phyloP scores from a whole-genome alignment of 2,113 vertebrate species.

The Tapirus terrestris region DNA sequence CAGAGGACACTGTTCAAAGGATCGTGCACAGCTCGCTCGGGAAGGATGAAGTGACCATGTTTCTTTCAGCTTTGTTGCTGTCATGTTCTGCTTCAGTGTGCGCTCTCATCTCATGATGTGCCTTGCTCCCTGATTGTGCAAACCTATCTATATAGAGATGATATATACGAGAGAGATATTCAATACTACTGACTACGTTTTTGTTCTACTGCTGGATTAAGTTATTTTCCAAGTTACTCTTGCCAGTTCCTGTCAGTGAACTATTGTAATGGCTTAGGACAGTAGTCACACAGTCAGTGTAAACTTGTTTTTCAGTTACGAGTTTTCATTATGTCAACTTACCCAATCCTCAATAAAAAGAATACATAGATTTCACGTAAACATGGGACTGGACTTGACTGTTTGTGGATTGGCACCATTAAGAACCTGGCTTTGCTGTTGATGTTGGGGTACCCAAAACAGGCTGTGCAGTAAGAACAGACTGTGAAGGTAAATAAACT shows the following conservation, averaged over 20 bases:
- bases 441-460: not conserved
- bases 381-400: constrained; percentile 41
- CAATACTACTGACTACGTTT: constrained; percentile 80
- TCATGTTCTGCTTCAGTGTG: constrained; percentile 69
- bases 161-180: constrained; percentile 73
- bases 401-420: constrained; percentile 1
- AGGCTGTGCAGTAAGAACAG: not conserved
- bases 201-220: constrained; percentile 77
- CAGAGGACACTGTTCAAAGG: constrained; percentile 85
- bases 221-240: constrained; percentile 75
- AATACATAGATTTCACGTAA: constrained; percentile 65
- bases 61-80: constrained; percentile 76
- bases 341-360: constrained; percentile 68
- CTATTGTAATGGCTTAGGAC: constrained; percentile 71
- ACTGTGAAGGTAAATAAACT: constrained; percentile 3
- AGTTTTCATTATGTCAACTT: constrained; percentile 69
- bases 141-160: constrained; percentile 61
- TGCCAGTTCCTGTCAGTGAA: constrained; percentile 71
- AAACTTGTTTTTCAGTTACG: constrained; percentile 67
- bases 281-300: constrained; percentile 60
- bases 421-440: constrained; percentile 41
- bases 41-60: constrained; percentile 85
- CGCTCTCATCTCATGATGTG: constrained; percentile 75
- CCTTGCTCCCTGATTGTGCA: constrained; percentile 65
- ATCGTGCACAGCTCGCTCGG: constrained; percentile 87